Evolutionary conservation across 2,113 vertebrate species (phyloP), one percentile per base, ranked within the genome.

Genomic region (Nymphicus hollandicus): DNA sequence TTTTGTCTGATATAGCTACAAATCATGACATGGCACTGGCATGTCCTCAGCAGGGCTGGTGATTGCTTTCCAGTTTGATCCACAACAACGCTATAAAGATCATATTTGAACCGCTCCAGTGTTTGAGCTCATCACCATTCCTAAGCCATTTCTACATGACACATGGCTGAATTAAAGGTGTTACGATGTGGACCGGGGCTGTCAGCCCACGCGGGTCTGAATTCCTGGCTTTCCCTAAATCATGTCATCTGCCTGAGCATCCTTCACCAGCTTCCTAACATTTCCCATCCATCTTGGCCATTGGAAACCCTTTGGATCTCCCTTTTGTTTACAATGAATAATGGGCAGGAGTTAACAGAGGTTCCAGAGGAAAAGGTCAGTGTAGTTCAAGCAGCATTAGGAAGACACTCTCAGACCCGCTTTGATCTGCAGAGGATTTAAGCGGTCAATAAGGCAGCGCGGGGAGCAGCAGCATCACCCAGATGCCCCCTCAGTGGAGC

Each of bases 221-320:
- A 97, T 97, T 97, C 95, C 80, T 94, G 35, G 4, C 55, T 66
- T 93, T 86, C 52, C 91, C 60, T 96, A 96, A 97, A 96, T 97
- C 95, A 91, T 94, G 90, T 93, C 94, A 78, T 90, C 68, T 88
- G 46, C 93, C 69, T 9, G 64, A 88, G 96, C 90, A 94, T 97
- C 94, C 88, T 96, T 97, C 96, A 94, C 90, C 88, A 93, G 68
- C 82, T 96, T 96, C 93, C 95, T 96, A 95, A 71, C 89, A 74
- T 88, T 93, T 95, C 93, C 91, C 95, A 93, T 96, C 88, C 79
- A 31, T 96, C 96, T 90, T 74, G 50, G 94, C 95, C 46, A 2
- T n/a, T 96, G 95, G 82, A 93, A 96, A 95, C 35, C 49, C 95
- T 93, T 96, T 94, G 96, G 93, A 95, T 96, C 93, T 92, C 96